These are phyloP conservation scores for Chondrilla cf. caribensis DNA, from an alignment of 37 sponge, comb jelly and placozoan species.

Conservation along the genomic window DNA sequence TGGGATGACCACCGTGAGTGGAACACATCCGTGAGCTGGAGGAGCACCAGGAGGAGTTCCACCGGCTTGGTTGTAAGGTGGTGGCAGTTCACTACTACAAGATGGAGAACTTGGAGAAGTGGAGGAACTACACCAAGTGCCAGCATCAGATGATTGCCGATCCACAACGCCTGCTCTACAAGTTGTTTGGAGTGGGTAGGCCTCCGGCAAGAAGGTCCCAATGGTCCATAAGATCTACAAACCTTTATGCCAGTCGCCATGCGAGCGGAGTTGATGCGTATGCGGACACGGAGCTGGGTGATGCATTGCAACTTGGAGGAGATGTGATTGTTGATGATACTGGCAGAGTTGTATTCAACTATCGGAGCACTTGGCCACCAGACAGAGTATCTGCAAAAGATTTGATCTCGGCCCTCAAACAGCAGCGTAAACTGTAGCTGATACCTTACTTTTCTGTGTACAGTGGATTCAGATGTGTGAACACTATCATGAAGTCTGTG, in stretches of 20 bases:
- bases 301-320: not conserved
- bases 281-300: not conserved
- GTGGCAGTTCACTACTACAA: not conserved
- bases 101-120: not conserved
- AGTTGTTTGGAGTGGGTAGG: not conserved
- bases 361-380: no score
- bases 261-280: not conserved
- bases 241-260: not conserved
- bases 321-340: not conserved
- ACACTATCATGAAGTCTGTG: no score
- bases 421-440: no score
- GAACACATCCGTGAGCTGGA: not conserved
- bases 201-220: not conserved
- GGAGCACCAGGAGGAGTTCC: not conserved
- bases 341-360: not conserved
- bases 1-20: not conserved
- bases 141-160: not conserved
- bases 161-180: not conserved
- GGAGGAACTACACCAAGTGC: not conserved
- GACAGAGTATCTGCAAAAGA: no score
- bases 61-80: not conserved
- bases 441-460: no score
- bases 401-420: no score
- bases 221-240: not conserved
- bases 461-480: no score